These are phyloP conservation scores for Pterostichus madidus DNA, from an alignment of 2,888 invertebrate species.

Conservation along the genomic window DNA sequence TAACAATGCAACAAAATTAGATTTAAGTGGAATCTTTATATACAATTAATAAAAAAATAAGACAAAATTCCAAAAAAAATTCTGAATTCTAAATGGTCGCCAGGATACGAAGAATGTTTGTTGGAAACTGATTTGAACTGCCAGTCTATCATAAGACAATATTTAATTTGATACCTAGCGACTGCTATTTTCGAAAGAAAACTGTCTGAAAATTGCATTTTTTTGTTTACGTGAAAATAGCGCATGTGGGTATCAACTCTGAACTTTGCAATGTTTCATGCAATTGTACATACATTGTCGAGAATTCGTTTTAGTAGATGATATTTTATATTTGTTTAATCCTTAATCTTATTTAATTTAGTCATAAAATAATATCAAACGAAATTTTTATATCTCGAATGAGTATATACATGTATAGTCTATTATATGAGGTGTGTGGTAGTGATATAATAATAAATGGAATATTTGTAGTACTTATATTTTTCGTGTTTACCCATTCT, in stretches of 20 bases:
- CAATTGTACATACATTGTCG: slow-evolving; percentile 64
- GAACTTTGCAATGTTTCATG: slow-evolving; percentile 56
- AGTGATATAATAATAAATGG: slow-evolving; percentile 62
- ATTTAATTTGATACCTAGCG: slow-evolving; percentile 58
- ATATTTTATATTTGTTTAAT: slow-evolving; percentile 57
- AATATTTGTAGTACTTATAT: slow-evolving; percentile 61
- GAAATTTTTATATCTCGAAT: slow-evolving; percentile 67
- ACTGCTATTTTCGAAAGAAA: slow-evolving; percentile 38
- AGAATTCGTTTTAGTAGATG: slow-evolving; percentile 54
- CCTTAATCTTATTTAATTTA: slow-evolving; percentile 57
- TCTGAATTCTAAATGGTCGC: slow-evolving; percentile 5
- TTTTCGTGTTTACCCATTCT: slow-evolving; percentile 23
- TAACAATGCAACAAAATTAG: slow-evolving; percentile 27
- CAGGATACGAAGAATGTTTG: neutral
- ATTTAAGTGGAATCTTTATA: slow-evolving; percentile 25
- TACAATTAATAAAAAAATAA: slow-evolving; percentile 30
- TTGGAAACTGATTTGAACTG: slow-evolving; percentile 60
- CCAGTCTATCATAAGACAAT: slow-evolving; percentile 64
- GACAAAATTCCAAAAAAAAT: slow-evolving; percentile 18
- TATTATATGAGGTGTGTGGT: slow-evolving; percentile 63
- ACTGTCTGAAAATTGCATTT: slow-evolving; percentile 29
- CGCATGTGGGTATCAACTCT: slow-evolving; percentile 44
- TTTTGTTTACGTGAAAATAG: slow-evolving; percentile 38
- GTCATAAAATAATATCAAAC: slow-evolving; percentile 64
- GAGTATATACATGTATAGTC: slow-evolving; percentile 64